Conservation (phyloP, 2,113 vertebrate genomes). For the Petaurus breviceps region DNA sequence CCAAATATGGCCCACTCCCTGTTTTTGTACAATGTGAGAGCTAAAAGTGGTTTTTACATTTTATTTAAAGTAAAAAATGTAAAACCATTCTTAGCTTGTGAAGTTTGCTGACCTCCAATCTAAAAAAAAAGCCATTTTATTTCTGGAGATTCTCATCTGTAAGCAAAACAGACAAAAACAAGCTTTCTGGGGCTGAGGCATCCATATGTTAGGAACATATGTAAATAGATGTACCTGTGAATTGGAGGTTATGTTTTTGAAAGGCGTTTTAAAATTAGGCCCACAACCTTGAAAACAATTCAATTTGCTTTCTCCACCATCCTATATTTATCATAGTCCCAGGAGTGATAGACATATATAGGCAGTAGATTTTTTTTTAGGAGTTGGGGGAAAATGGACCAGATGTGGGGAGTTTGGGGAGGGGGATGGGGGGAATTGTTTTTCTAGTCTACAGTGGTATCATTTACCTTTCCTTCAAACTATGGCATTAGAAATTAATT, state of each 20-base stretch:
- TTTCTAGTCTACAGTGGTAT: background rate
- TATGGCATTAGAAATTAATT: constrained; percentile 20
- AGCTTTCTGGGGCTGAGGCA: background rate
- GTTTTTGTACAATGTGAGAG: background rate
- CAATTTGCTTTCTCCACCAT: background rate
- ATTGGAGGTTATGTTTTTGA: constrained; percentile 18
- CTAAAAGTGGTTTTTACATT: background rate
- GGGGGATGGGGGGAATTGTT: background rate
- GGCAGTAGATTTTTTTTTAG: background rate
- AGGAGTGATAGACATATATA: background rate
- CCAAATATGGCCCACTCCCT: background rate
- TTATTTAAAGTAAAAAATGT: background rate
- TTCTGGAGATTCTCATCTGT: background rate
- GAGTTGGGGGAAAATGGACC: background rate
- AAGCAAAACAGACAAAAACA: constrained; percentile 21
- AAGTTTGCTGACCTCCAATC: background rate
- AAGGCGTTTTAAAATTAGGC: background rate
- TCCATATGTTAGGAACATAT: background rate
- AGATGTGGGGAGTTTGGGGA: no score
- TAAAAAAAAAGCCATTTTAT: constrained; percentile 9
- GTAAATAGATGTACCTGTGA: background rate
- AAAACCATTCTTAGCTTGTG: background rate
- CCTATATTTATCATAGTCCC: background rate
- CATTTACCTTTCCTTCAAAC: constrained; percentile 14
- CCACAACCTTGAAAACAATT: constrained; percentile 8